Base-by-base conservation (phyloP, 2,888 invertebrate species). In the Cosmia pyralina region DNA sequence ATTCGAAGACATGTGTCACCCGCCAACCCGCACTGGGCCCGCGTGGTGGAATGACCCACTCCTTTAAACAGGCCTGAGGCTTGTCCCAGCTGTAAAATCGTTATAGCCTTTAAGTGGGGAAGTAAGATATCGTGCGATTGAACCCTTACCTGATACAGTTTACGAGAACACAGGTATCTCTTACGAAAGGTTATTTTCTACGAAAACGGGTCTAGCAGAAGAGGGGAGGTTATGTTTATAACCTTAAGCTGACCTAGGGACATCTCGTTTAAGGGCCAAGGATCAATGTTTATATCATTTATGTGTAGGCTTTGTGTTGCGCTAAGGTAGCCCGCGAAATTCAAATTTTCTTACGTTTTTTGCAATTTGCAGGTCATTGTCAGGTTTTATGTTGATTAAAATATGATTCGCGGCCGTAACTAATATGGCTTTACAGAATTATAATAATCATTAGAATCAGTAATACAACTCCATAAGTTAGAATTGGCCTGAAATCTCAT, bases 171-270 rank as follows among this genome's bases (percentile, higher is more conserved):
- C 4, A 28, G 6, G 2, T 22, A 15, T 66, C 13, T 38, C 3
- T 41, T 41, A 19, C 38, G 1, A 38, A 48, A 17, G 2, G n/a
- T 38, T 28, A 46, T 41, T 65, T 64, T 28, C 5, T 10, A 38
- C 48, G 2, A 13, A 48, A 41, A 19, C 6, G 8, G 2, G 1
- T 28, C 28, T 3, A 28, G 28, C 28, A 28, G n/a, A n/a, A 28
- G 28, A 28, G 28, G 17, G 7, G 1, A 19, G 17, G 38, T 57
- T 28, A 57, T 71, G 70, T 70, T 57, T 69, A 19, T 19, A 28
- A 48, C 38, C 69, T 69, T 55, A 19, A 22, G 38, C 15, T 11
- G 2, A 48, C 8, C 8, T 0, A 22, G 6, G 2, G 55, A 70
- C 19, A 48, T 19, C 46, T 55, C 34, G 38, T 22, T 69, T 46